These are phyloP conservation scores for Bruchidius siliquastri DNA, from an alignment of 2,888 invertebrate species.

Conservation along the genomic window DNA sequence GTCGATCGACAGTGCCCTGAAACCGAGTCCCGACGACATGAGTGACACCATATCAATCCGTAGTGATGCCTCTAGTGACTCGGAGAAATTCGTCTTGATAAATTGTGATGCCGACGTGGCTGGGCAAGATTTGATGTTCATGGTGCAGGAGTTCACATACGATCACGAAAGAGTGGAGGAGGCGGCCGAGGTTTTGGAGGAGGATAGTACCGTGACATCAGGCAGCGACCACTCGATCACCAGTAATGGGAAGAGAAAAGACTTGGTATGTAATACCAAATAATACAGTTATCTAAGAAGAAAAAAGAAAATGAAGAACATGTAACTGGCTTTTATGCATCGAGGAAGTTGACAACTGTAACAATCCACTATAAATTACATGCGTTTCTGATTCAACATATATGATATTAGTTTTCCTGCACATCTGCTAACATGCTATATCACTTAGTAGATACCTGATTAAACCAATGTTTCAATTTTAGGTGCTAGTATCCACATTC, in stretches of 20 bases:
- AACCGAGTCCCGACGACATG: slow-evolving; percentile 67
- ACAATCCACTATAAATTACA: too few species aligned
- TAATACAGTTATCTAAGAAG: too few species aligned
- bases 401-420: too few species aligned
- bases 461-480: neutral
- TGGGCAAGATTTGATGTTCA: slow-evolving; percentile 67
- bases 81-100: slow-evolving; percentile 77
- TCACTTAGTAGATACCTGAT: too few species aligned
- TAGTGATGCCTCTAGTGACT: slow-evolving; percentile 84
- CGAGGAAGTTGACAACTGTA: too few species aligned
- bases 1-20: slow-evolving; percentile 76
- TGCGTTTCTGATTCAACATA: too few species aligned
- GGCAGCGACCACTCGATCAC: slow-evolving; percentile 80
- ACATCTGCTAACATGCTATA: too few species aligned
- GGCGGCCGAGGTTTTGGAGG: slow-evolving; percentile 80
- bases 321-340: too few species aligned
- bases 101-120: slow-evolving; percentile 62
- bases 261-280: slow-evolving; percentile 59
- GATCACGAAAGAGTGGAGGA: slow-evolving; percentile 60
- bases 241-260: slow-evolving; percentile 73
- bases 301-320: too few species aligned
- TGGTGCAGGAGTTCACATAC: slow-evolving; percentile 40
- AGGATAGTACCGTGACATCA: slow-evolving; percentile 66
- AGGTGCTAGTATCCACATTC: slow-evolving; percentile 56
- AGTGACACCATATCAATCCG: slow-evolving; percentile 71